Conservation (phyloP, 2,113 vertebrate species). For the Sapayoa aenigma region DNA sequence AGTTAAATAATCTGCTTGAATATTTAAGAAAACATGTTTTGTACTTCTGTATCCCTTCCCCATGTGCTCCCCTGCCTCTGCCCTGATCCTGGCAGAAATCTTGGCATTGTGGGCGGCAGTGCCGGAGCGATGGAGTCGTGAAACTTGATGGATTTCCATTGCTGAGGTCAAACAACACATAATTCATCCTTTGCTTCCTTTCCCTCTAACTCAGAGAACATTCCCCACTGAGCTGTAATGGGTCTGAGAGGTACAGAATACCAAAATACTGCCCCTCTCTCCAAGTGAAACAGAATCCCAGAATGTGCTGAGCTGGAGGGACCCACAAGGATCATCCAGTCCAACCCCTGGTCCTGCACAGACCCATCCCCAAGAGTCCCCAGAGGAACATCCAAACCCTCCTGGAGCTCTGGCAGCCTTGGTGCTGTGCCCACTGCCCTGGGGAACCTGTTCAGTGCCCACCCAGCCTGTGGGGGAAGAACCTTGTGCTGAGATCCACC, state of each 20-base stretch:
- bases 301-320: background rate
- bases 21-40: background rate
- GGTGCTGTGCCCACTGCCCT: background rate
- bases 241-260: background rate
- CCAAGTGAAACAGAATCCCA: background rate
- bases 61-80: background rate
- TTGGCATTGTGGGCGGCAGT: rapidly evolving
- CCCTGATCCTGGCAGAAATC: background rate
- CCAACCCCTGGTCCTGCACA: background rate
- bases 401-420: background rate
- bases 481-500: background rate
- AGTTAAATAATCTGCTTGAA: background rate
- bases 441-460: background rate
- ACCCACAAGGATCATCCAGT: background rate
- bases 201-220: background rate
- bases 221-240: background rate
- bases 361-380: background rate
- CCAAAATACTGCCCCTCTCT: background rate
- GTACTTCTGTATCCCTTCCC: background rate
- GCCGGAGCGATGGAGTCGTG: background rate
- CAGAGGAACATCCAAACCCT: background rate
- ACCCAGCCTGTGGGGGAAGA: background rate
- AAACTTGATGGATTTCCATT: background rate
- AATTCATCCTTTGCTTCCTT: background rate
- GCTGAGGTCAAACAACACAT: background rate